A percentile compares a stretch with the other conserved stretches of the same genome.
Conservation (phyloP, 2,888 invertebrate genomes). For the Hartigia nigra region DNA sequence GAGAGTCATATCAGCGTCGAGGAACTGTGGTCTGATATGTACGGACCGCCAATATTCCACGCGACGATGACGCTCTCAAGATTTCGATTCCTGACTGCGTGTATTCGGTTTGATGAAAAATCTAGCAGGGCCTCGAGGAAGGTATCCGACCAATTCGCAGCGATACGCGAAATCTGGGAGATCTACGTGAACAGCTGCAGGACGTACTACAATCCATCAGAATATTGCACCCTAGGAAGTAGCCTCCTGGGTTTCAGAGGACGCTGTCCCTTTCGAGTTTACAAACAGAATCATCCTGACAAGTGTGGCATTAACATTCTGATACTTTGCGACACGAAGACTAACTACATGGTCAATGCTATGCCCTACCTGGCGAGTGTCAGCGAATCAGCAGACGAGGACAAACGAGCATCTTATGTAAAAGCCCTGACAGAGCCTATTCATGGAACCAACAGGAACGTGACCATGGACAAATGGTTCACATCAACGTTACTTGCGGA, state of each 20-base stretch:
- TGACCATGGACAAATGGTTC: slow-evolving; percentile 31
- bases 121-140: slow-evolving; percentile 10
- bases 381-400: slow-evolving; percentile 12
- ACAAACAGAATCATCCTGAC: slow-evolving; percentile 28
- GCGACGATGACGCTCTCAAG: slow-evolving; percentile 18
- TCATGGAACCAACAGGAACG: slow-evolving; percentile 27
- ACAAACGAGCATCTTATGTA: slow-evolving; percentile 15
- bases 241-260: slow-evolving; percentile 27
- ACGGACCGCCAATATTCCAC: slow-evolving; percentile 20
- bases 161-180: slow-evolving; percentile 25
- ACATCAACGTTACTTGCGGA: slow-evolving; percentile 21
- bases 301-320: slow-evolving; percentile 32
- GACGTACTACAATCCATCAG: slow-evolving; percentile 29
- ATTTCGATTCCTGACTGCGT: slow-evolving; percentile 17
- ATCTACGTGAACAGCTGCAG: slow-evolving; percentile 25
- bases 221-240: slow-evolving; percentile 26
- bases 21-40: slow-evolving; percentile 20
- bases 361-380: slow-evolving; percentile 29
- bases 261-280: slow-evolving; percentile 29
- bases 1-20: slow-evolving; percentile 18
- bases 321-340: slow-evolving; percentile 26
- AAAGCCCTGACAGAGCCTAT: slow-evolving; percentile 27
- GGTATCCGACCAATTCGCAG: slow-evolving; percentile 18
- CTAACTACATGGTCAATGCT: slow-evolving; percentile 27
- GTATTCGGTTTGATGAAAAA: slow-evolving; percentile 19